These are phyloP conservation scores for Drosophila athabasca DNA, from an alignment of 1,140 invertebrate genomes.

Conservation along the genomic window DNA sequence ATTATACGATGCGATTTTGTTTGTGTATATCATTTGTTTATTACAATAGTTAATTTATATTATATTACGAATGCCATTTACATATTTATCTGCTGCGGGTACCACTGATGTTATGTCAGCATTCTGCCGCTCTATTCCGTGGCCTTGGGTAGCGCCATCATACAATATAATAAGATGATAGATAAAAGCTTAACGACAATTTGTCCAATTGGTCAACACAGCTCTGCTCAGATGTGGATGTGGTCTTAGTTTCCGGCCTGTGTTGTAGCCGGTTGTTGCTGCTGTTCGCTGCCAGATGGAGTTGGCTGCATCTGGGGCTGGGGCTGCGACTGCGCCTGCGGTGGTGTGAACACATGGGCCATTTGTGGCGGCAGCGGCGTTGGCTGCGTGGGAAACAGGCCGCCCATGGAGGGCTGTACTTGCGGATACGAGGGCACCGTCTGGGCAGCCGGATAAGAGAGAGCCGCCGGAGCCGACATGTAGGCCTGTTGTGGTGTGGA, in stretches of 20 bases:
- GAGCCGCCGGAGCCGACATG: conserved; percentile 70
- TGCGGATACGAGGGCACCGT: conserved; percentile 81
- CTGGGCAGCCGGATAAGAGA: conserved; percentile 75
- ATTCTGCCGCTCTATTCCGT: conserved; percentile 22
- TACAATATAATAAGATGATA: conserved; percentile 51
- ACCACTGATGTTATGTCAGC: conserved; percentile 15
- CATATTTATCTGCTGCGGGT: conserved; percentile 22
- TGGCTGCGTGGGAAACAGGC: conserved; percentile 70
- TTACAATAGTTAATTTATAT: conserved; percentile 50
- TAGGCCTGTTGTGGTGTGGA: conserved; percentile 65
- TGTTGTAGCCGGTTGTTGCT: conserved; percentile 20
- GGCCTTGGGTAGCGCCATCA: conserved; percentile 34
- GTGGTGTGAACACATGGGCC: conserved; percentile 61
- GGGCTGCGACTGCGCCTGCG: conserved; percentile 10
- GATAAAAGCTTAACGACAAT: conserved; percentile 65
- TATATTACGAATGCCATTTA: conserved; percentile 62
- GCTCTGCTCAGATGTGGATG: conserved; percentile 8
- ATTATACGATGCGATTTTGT: no score
- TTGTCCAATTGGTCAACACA: conserved; percentile 28
- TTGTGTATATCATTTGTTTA: conserved; percentile 41
- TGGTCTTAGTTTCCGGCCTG: conserved; percentile 36
- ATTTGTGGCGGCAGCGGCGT: conserved; percentile 80
- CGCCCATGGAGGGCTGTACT: conserved; percentile 77
- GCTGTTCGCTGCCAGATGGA: conserved; percentile 8
- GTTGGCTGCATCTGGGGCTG: conserved; percentile 12